Conservation (phyloP, 30 jellyfish, hydroid and myxozoan genomes). For the Turritopsis rubra region DNA sequence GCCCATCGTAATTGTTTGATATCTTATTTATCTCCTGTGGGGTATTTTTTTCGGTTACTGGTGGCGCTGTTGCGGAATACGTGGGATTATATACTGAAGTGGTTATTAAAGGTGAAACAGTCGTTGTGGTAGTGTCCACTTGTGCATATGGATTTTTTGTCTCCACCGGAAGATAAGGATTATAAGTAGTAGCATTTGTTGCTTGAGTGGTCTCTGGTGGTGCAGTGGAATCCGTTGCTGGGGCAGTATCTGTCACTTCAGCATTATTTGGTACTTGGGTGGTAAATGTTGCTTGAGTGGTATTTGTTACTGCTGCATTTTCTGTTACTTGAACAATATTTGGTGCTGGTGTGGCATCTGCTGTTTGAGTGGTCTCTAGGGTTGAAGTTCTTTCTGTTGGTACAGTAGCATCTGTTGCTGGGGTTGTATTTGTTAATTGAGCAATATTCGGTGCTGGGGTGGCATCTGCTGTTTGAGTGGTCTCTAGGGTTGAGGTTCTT, state of each 20-base stretch:
- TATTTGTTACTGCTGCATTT: not conserved
- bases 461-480: not conserved
- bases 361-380: conserved; percentile 1
- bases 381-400: not conserved
- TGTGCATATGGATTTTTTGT: not conserved
- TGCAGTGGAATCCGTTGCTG: not conserved
- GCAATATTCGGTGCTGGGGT: not conserved
- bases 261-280: not conserved
- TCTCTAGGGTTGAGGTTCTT: not conserved
- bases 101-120: not conserved
- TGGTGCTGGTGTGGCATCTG: not conserved
- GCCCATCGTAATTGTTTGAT: not conserved
- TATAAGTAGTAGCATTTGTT: not conserved
- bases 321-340: conserved; percentile 8
- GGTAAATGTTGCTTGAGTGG: not conserved
- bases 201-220: not conserved
- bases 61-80: not conserved
- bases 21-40: not conserved
- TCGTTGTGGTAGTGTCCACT: not conserved
- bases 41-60: not conserved
- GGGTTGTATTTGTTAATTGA: not conserved
- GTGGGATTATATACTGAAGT: not conserved
- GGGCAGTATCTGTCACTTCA: not conserved
- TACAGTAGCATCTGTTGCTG: not conserved
- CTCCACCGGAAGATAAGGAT: not conserved